Percentiles rank a stretch among this genome's conserved stretches.
Conservation (phyloP, 2,888 invertebrate species). For the Cecidostiba fungosa region DNA sequence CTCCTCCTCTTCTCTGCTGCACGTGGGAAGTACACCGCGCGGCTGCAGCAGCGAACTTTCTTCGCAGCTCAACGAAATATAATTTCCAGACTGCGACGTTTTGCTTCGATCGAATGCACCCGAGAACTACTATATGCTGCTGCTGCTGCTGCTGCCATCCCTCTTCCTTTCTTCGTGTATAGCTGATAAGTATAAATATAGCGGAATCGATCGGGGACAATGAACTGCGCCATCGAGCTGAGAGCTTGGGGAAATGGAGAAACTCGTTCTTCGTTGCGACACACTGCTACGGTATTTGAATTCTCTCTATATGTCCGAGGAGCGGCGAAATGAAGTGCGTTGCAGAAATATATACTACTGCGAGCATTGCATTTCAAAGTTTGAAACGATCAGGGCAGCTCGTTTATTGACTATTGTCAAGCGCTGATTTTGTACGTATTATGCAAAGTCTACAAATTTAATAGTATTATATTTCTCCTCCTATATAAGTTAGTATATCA, state of each 20-base stretch:
- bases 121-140: too few species aligned
- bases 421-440: not conserved
- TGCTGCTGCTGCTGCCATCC: not conserved
- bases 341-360: not conserved
- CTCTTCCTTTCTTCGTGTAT: not conserved
- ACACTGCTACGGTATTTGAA: not conserved
- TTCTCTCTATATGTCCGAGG: not conserved
- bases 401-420: not conserved
- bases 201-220: slow-evolving; percentile 11
- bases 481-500: too few species aligned
- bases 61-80: slow-evolving; percentile 4
- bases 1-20: not conserved
- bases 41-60: not conserved
- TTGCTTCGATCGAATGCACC: not conserved
- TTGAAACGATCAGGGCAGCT: not conserved
- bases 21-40: slow-evolving; percentile 33
- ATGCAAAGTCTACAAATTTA: not conserved
- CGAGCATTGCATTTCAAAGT: not conserved
- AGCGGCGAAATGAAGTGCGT: not conserved
- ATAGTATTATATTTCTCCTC: not conserved
- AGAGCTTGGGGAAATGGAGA: not conserved
- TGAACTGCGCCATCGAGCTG: not conserved
- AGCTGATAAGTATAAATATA: not conserved
- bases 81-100: not conserved
- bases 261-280: not conserved